Evolutionary conservation across 2,797 vertebrate genomes (phyloP), one percentile per base, ranked within the genome.

Genomic region (Oophaga sylvatica): DNA sequence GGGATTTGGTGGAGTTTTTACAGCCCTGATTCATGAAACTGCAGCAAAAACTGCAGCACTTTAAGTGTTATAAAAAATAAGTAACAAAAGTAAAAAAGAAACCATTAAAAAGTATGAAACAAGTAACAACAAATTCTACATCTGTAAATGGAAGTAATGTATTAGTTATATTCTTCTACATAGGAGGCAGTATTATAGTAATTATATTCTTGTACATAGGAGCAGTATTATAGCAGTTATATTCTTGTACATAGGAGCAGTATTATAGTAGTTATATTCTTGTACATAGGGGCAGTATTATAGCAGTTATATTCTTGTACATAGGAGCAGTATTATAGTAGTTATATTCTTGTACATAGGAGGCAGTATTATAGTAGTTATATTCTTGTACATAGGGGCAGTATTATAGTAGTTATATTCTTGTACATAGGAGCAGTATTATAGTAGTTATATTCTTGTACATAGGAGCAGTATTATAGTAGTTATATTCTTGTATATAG

Each of bases 201-300:
- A n/a, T n/a, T n/a, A n/a, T n/a, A n/a, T n/a, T n/a, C 70, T 73
- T 73, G 70, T 73, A 73, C 17, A 73, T 73, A 73, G 70, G 70
- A 5, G 35, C 17, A 70, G 68, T 70, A 70, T 70, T 70, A 70
- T 70, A 35, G 68, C 35, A 70, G 68, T 17, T 70, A 70, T 70
- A 70, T 70, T 70, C 68, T 70, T 19, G 29, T 70, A 70, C 7
- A 70, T 35, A 31, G 67, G 20, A n/a, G n/a, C n/a, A n/a, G n/a
- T n/a, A n/a, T n/a, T n/a, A n/a, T n/a, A n/a, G n/a, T n/a, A n/a
- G n/a, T n/a, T n/a, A n/a, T n/a, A n/a, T n/a, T n/a, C 70, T 73
- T 73, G 70, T 73, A 73, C 17, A 73, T 73, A 73, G 70, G 70
- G 1, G 35, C 17, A 70, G 68, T 70, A 70, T 70, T 70, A 70